Evolutionary conservation across 2,888 invertebrate genomes (phyloP), one percentile per base, ranked within the genome.

Genomic region (Macrosiphum euphorbiae): DNA sequence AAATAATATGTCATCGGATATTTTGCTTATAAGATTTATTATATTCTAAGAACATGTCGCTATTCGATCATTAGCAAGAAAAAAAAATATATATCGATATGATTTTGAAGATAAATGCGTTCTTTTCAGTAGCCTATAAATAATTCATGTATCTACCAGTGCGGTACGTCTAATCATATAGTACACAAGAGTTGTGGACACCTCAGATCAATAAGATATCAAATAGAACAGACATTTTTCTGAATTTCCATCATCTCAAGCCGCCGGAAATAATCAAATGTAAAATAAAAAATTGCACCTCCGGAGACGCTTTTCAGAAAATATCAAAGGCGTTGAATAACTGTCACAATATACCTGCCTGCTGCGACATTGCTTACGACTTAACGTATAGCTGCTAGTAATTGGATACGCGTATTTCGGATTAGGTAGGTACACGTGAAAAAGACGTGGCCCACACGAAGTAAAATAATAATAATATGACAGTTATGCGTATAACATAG

Each of bases 271-370:
- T 35, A 20, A 78, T 35, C 35, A 35, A 78, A 35, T 35, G 35
- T 5, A n/a, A 67, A 67, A 35, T 3, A 20, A 44, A 85, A 85
- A 85, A 44, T 41, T 85, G 26, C 35, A 26, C 44, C 4, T 44
- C 89, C 26, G 8, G 44, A 28, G 58, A 58, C 44, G 16, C 28
- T 41, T 28, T 24, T 89, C 16, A 7, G 28, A 44, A 89, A 88
- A 88, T 41, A 58, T 88, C 58, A 58, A 88, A 89, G 44, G 16
- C 58, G 58, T 89, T 58, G 58, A 28, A 41, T 89, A 28, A 89
- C 58, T 89, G 44, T 89, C 88, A 88, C 24, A 41, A 16, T 35
- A 24, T 50, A 87, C 5, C 3, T 26, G 16, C 26, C 24, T 50
- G 52, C 24, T 50, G 52, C 13, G 26, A 26, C 13, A 58, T 50